Conservation (phyloP, 2,113 vertebrate species). For the Cyprinus carpio region DNA sequence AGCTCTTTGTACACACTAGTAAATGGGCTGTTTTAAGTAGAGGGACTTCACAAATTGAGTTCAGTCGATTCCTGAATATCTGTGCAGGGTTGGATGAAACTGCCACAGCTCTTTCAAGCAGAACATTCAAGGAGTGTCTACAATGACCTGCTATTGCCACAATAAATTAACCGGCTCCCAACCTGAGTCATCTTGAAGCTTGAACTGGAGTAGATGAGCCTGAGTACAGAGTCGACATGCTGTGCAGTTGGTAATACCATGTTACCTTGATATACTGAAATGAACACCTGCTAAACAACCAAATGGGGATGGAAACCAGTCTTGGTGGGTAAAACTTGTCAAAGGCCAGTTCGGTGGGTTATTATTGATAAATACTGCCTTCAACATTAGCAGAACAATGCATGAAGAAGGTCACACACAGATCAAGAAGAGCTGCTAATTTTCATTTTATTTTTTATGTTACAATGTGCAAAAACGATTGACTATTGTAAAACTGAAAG, state of each 20-base stretch:
- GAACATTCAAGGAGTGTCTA: background rate
- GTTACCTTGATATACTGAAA: background rate
- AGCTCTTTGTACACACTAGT: background rate
- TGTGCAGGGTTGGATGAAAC: background rate
- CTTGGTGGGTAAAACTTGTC: background rate
- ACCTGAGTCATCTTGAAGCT: background rate
- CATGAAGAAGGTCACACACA: too few relatives aligned
- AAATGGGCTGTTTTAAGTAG: slow-evolving; percentile 1
- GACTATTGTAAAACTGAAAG: too few relatives aligned
- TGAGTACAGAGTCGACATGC: background rate
- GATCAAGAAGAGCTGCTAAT: too few relatives aligned
- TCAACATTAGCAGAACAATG: background rate
- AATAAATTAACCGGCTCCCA: background rate
- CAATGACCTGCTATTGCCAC: background rate
- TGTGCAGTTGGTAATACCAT: background rate
- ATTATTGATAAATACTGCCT: background rate
- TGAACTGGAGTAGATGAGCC: background rate
- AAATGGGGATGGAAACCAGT: background rate
- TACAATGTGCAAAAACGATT: too few relatives aligned
- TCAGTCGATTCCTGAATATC: background rate
- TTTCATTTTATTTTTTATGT: too few relatives aligned
- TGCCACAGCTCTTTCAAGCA: background rate
- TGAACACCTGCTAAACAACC: background rate
- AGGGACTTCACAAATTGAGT: background rate
- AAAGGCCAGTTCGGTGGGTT: background rate